Percentiles rank a stretch among this genome's conserved stretches.
phyloP scores from a whole-genome alignment of 2,888 invertebrate species.

The Hypselothyrea guttata region DNA sequence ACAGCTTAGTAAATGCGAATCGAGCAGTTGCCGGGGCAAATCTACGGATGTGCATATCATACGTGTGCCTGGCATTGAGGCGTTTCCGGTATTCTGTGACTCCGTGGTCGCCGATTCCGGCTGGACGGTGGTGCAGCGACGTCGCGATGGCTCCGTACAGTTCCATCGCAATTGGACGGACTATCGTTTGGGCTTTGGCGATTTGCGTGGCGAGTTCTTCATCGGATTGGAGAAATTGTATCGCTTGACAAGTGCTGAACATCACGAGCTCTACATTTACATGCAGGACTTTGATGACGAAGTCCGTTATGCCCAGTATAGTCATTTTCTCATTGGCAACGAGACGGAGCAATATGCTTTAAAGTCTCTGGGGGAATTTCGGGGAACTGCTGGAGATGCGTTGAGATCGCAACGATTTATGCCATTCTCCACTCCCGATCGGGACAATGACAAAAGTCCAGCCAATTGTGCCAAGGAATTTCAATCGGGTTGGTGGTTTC shows the following conservation, averaged over 20 bases:
- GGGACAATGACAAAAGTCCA: constrained; percentile 86
- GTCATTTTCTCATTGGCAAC: constrained; percentile 85
- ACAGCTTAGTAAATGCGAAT: constrained; percentile 18
- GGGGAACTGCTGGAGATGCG: constrained; percentile 87
- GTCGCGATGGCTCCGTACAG: constrained; percentile 86
- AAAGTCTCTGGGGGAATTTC: constrained; percentile 85
- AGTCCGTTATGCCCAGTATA: constrained; percentile 84
- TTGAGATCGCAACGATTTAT: constrained; percentile 86
- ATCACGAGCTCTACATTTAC: constrained; percentile 85
- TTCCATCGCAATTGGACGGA: constrained; percentile 86
- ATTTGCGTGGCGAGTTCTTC: constrained; percentile 87
- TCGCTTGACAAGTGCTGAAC: constrained; percentile 76
- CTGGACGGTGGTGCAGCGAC: constrained; percentile 87
- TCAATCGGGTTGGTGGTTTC: constrained; percentile 89
- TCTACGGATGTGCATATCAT: constrained; percentile 29
- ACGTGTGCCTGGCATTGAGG: constrained; percentile 35
- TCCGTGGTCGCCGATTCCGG: constrained; percentile 84
- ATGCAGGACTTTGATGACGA: constrained; percentile 85
- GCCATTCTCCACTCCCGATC: constrained; percentile 86
- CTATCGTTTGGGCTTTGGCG: constrained; percentile 87
- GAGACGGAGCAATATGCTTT: constrained; percentile 86
- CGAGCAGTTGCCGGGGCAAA: constrained; percentile 19
- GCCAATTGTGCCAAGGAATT: constrained; percentile 87
- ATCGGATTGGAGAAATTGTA: constrained; percentile 86
- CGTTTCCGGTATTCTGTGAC: constrained; percentile 84